A percentile compares a stretch with the other conserved stretches of the same genome.
These are phyloP conservation scores for Seriola dumerili DNA, from an alignment of 2,113 vertebrate species.

Conservation along the genomic window DNA sequence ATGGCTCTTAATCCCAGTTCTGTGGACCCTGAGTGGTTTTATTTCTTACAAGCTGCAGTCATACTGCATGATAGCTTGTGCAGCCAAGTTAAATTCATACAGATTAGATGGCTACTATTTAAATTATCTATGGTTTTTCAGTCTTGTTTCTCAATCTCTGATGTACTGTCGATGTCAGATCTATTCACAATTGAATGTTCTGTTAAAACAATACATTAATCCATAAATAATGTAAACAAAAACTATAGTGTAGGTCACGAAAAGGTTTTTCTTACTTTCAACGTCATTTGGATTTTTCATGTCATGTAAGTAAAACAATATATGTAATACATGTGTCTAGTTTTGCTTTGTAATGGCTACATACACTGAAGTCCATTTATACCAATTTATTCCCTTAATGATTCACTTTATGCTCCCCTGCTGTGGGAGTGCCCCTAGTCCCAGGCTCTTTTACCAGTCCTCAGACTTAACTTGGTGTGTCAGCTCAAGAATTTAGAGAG, in stretches of 20 bases:
- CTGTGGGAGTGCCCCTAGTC: neutral
- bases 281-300: neutral
- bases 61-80: neutral
- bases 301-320: neutral
- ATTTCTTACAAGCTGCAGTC: slow-evolving; percentile 11
- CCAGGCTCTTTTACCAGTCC: slow-evolving; percentile 16
- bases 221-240: too few species aligned
- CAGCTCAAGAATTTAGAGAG: slow-evolving; percentile 15
- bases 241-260: too few species aligned
- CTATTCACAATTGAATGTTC: neutral
- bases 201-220: neutral
- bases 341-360: slow-evolving; percentile 18
- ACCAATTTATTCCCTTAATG: slow-evolving; percentile 32
- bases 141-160: neutral
- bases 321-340: neutral
- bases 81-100: neutral
- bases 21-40: slow-evolving; percentile 17
- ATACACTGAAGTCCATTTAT: slow-evolving; percentile 36
- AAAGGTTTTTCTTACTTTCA: neutral
- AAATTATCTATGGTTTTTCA: neutral
- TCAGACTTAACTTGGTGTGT: slow-evolving; percentile 10
- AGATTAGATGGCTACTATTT: too few species aligned
- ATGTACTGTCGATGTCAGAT: neutral
- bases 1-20: slow-evolving; percentile 10
- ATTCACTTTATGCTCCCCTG: slow-evolving; percentile 28